Conservation (phyloP, 2,888 invertebrate genomes). For the Tanytarsus gracilentus region DNA sequence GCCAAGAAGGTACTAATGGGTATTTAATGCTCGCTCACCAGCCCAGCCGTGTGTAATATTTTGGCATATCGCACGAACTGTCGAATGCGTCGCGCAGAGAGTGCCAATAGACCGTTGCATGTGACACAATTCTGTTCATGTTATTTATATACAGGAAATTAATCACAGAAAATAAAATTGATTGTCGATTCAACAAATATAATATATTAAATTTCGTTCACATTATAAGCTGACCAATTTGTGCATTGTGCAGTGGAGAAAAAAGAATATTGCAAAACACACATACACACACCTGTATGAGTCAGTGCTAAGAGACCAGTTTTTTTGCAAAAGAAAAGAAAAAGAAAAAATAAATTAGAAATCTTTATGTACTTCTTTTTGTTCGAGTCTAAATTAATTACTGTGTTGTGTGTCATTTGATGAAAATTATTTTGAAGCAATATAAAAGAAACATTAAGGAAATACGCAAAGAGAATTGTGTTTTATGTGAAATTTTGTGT, state of each 20-base stretch:
- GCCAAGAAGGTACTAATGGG: constrained; percentile 1
- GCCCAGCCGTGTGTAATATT: not conserved
- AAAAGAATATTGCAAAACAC: not conserved
- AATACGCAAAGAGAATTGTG: not conserved
- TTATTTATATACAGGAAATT: constrained; percentile 11
- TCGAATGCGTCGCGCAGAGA: too few species aligned
- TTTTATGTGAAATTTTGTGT: not conserved
- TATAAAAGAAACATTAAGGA: too few species aligned
- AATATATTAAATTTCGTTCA: not conserved
- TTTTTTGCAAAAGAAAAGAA: not conserved
- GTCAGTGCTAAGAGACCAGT: not conserved
- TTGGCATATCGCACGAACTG: too few species aligned
- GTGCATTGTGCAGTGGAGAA: not conserved
- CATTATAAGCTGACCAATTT: not conserved
- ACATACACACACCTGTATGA: constrained; percentile 22
- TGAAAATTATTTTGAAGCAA: too few species aligned
- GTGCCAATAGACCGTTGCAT: constrained; percentile 8
- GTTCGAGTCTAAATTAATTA: too few species aligned
- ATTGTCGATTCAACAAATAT: not conserved
- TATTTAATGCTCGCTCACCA: not conserved
- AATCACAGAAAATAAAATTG: not conserved
- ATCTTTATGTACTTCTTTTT: constrained; percentile 10
- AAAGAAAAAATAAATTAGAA: not conserved
- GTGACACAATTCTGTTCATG: not conserved
- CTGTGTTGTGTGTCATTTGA: too few species aligned